Evolutionary conservation across 2,113 vertebrate genomes (phyloP), one percentile per base, ranked within the genome.

Genomic region (Antechinus stuartii): DNA sequence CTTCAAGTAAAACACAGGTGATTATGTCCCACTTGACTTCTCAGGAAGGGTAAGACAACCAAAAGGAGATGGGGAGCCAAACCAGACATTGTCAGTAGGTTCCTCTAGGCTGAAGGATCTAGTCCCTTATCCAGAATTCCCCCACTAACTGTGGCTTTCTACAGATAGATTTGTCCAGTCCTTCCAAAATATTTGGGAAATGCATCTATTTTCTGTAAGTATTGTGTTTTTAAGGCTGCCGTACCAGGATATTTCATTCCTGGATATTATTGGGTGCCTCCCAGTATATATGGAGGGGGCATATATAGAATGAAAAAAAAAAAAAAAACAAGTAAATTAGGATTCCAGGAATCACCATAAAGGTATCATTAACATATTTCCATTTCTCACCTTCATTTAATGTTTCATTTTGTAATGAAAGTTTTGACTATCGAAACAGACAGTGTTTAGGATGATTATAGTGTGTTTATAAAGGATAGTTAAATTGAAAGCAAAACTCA

Each of bases 381-480:
- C 35, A 54, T 68, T 92, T 23, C 25, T 8, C 53, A 27, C 8
- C 30, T 9, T 96, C 46, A n/a, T 93, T 91, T 26, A 8, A 5
- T 46, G 56, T 94, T 94, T 95, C 26, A 30, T 93, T n/a, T 95
- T 61, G 55, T 26, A 52, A 61, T 50, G 27, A 54, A 92, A 92
- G 27, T 26, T 93, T 93, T 95, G 52, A 95, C n/a, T 30, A 68
- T n/a, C 35, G 42, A 42, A 84, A 84, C n/a, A 84, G 68, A 4
- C 68, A 84, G 42, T 8, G 19, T 22, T 93, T 50, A 26, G 47
- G 10, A 91, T 35, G 54, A 10, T 56, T 89, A 76, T 91, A 49
- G 90, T 53, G 68, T 57, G 50, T 53, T 68, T 90, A 6, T 56
- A 42, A 8, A 23, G 9, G 2, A 11, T 90, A 61, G 91, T 91